Evolutionary conservation across 2,113 vertebrate species (phyloP), one percentile per base, ranked within the genome.

Genomic region (Tamias sibiricus): DNA sequence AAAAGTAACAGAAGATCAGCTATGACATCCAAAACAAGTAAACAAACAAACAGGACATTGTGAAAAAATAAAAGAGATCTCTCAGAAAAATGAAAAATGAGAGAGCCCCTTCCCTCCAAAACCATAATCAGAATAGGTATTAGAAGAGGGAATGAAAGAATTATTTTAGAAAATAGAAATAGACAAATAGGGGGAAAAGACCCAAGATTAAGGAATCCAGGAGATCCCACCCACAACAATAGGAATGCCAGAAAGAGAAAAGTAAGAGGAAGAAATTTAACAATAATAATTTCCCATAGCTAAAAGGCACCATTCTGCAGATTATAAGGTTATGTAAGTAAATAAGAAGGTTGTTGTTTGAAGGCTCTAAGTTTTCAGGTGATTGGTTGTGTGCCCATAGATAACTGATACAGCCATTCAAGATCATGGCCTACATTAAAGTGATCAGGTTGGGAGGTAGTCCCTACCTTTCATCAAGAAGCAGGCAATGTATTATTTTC

Each of bases 11-110:
- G 68, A 64, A 91, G 17, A 82, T 35, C 11, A 84, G n/a, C 54
- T 54, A 89, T 40, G 85, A 62, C 3, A 84, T 52, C 14, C 13
- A 74, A 62, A 94, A 35, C 90, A 68, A 71, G 35, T 54, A 94
- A 93, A 94, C 16, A 92, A 77, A 75, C 35, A 62, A 94, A 93
- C 4, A 87, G 3, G 10, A 54, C 16, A 69, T 13, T 96, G 2
- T 76, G 40, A 66, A 81, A 75, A 37, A 77, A 32, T 71, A 13
- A 24, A 89, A 71, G 2, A 71, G 2, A 24, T 24, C 28, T 71
- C 24, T 92, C 40, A 54, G 59, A 20, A 90, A 86, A 87, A 68
- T 66, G 76, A 71, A 94, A 91, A 93, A 54, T 52, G 35, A 84
- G 8, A 71, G 8, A 69, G 1, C 22, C 35, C 28, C 40, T 30